Conservation (phyloP, 2,888 invertebrate genomes). For the Anoncus sp. region DNA sequence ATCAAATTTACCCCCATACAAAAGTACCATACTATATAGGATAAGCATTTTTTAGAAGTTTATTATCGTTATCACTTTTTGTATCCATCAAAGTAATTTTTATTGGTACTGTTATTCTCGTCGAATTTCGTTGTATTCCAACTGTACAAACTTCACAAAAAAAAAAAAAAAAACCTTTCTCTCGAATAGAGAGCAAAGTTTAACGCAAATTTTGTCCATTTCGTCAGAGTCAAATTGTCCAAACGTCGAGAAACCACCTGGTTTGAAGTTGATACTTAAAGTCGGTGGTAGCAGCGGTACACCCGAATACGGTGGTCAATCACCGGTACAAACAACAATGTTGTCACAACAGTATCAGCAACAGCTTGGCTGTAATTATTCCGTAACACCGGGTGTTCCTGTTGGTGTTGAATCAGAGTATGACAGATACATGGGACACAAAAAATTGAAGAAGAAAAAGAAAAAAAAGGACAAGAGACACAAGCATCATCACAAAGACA, state of each 20-base stretch:
- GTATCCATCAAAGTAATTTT: no score
- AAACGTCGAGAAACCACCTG: slow-evolving; percentile 84
- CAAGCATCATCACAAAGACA: slow-evolving; percentile 89
- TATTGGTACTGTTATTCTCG: no score
- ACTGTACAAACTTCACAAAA: background rate
- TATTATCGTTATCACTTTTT: no score
- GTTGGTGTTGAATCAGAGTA: slow-evolving; percentile 81
- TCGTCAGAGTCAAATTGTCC: slow-evolving; percentile 75
- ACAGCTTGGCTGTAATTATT: slow-evolving; percentile 81
- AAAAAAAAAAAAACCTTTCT: no score
- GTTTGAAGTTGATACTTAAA: slow-evolving; percentile 89
- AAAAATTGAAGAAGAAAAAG: slow-evolving; percentile 91
- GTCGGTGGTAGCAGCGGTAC: slow-evolving; percentile 88
- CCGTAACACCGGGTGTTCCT: slow-evolving; percentile 78
- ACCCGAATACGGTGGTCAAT: slow-evolving; percentile 85
- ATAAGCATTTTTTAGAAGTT: no score
- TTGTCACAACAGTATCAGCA: slow-evolving; percentile 80
- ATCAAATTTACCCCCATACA: background rate
- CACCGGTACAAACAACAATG: slow-evolving; percentile 77
- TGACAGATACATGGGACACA: slow-evolving; percentile 84
- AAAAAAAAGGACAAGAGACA: slow-evolving; percentile 91
- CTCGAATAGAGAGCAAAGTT: no score
- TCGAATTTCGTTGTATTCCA: no score
- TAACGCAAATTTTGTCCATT: slow-evolving; percentile 5
- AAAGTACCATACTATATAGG: no score